Evolutionary conservation across 2,113 vertebrate genomes (phyloP).

Genomic region (Amphiprion ocellaris): DNA sequence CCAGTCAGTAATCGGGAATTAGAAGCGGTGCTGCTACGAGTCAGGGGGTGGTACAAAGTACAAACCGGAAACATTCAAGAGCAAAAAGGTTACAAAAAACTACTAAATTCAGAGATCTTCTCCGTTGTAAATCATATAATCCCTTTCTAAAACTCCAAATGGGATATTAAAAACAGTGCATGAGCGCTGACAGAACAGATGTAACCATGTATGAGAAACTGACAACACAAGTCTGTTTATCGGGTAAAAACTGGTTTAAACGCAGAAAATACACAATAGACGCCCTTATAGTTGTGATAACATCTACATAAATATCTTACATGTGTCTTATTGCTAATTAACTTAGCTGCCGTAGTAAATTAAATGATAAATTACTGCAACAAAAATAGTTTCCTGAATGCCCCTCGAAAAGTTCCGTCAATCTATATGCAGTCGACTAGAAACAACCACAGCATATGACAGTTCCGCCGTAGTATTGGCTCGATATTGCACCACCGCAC

Average conservation of each 20-base stretch:
- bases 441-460: neutral
- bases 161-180: too few species aligned
- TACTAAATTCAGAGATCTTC: neutral
- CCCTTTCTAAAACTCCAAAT: too few species aligned
- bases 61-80: slow-evolving; percentile 30
- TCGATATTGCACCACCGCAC: neutral
- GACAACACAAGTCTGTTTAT: neutral
- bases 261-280: neutral
- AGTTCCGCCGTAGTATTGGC: slow-evolving; percentile 7
- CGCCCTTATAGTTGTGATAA: too few species aligned
- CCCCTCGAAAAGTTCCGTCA: neutral
- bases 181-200: too few species aligned
- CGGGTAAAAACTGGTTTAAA: neutral
- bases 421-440: neutral
- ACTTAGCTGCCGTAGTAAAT: neutral
- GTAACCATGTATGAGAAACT: too few species aligned
- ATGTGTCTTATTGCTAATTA: neutral
- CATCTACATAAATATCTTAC: too few species aligned
- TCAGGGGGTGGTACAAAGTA: too few species aligned
- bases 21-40: too few species aligned
- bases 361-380: neutral
- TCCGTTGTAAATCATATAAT: too few species aligned
- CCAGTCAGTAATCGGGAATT: too few species aligned
- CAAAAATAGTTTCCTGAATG: slow-evolving; percentile 32
- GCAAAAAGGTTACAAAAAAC: neutral